Evolutionary conservation across 1,140 invertebrate genomes (phyloP).

Genomic region (Araneus ventricosus): DNA sequence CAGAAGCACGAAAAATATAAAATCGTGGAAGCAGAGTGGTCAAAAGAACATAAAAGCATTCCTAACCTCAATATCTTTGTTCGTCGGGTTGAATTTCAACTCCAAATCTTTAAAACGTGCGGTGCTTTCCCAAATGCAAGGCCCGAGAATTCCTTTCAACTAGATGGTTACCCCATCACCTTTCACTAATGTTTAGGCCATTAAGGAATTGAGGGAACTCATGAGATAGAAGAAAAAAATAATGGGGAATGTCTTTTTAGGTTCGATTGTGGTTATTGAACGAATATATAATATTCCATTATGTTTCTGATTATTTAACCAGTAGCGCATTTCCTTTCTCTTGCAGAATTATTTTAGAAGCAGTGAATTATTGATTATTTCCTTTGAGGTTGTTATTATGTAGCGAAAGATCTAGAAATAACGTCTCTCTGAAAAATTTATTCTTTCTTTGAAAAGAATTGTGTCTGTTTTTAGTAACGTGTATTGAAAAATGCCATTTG

Average conservation of each 20-base stretch:
- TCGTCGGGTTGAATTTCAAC: not conserved
- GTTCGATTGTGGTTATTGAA: not conserved
- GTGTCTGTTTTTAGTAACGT: too few species aligned
- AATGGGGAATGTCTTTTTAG: not conserved
- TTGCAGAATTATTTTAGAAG: not conserved
- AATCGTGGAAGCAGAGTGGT: not conserved
- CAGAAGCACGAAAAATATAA: not conserved
- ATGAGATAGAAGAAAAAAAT: not conserved
- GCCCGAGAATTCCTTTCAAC: not conserved
- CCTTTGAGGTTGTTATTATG: too few species aligned
- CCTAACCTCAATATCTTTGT: not conserved
- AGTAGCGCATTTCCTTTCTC: not conserved
- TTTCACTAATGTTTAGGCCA: not conserved
- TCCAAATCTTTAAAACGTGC: constrained; percentile 8
- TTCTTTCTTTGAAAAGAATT: too few species aligned
- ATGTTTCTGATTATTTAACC: not conserved
- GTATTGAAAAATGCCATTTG: too few species aligned
- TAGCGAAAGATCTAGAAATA: too few species aligned
- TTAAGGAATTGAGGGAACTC: not conserved
- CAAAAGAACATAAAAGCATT: not conserved
- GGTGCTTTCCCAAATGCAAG: not conserved
- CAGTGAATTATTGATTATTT: too few species aligned
- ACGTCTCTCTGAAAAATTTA: too few species aligned
- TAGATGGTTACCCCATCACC: not conserved
- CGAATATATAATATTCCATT: not conserved